Conservation (phyloP, 2,888 invertebrate genomes). For the Ptilodon capucinus region DNA sequence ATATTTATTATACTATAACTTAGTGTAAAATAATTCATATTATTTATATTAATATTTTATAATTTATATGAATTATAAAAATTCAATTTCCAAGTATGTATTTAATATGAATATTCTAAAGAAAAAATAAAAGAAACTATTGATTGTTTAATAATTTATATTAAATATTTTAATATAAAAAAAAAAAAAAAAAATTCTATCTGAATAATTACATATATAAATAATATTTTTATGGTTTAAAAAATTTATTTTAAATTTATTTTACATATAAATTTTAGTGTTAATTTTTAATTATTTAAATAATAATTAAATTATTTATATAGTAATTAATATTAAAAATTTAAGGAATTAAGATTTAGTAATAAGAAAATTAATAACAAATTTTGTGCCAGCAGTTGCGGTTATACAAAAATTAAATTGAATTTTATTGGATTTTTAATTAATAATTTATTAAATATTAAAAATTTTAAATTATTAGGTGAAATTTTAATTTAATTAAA, state of each 20-base stretch:
- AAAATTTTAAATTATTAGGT: conserved; percentile 77
- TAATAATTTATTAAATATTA: conserved; percentile 52
- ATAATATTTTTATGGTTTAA: conserved; percentile 77
- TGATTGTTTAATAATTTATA: conserved; percentile 35
- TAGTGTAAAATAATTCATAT: conserved; percentile 30
- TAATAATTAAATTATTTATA: conserved; percentile 44
- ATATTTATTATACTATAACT: conserved; percentile 34
- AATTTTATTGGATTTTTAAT: conserved; percentile 77
- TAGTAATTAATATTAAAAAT: conserved; percentile 81
- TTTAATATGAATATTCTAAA: conserved; percentile 42
- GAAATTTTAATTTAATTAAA: conserved; percentile 81
- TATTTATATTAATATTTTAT: conserved; percentile 32
- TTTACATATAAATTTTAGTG: conserved; percentile 82
- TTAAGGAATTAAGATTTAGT: conserved; percentile 84
- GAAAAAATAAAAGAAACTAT: conserved; percentile 29
- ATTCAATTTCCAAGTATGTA: conserved; percentile 22
- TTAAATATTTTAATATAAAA: conserved; percentile 40
- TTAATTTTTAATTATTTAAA: conserved; percentile 64
- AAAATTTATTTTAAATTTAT: conserved; percentile 75
- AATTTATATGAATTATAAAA: conserved; percentile 30
- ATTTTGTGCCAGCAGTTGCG: conserved; percentile 88
- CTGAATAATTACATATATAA: conserved; percentile 38
- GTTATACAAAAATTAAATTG: conserved; percentile 84
- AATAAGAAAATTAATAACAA: conserved; percentile 82
- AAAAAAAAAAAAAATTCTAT: conserved; percentile 65